Evolutionary conservation across 2,797 vertebrate species (phyloP).

Genomic region (Thalassophryne amazonica): DNA sequence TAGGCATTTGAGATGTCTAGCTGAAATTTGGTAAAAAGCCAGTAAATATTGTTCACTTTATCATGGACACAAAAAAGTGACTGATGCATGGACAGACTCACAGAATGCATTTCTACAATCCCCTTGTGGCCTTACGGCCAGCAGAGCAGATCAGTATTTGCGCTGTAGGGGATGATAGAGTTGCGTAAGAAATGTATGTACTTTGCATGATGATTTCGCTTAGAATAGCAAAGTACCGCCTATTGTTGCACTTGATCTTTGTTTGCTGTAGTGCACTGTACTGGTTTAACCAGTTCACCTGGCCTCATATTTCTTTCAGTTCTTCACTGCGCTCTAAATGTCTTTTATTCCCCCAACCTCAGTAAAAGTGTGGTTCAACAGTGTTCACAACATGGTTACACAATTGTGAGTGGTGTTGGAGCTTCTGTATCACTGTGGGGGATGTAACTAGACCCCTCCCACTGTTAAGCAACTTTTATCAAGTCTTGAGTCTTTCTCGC

Average conservation of each 20-base stretch:
- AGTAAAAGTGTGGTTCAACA: background rate
- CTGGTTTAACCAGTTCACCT: slow-evolving; percentile 60
- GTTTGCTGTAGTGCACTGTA: background rate
- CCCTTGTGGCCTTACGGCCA: no score
- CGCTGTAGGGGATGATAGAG: background rate
- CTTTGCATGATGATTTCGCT: background rate
- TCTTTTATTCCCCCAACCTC: background rate
- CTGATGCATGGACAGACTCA: no score
- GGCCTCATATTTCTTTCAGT: background rate
- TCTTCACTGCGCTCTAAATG: background rate
- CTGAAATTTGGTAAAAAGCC: no score
- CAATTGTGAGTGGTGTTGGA: slow-evolving; percentile 1
- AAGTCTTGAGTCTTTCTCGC: background rate
- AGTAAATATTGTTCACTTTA: no score
- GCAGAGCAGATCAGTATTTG: no score
- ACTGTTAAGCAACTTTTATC: slow-evolving; percentile 17
- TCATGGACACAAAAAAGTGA: no score
- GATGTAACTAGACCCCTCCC: slow-evolving; percentile 47
- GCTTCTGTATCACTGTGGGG: slow-evolving; percentile 11
- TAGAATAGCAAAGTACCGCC: slow-evolving; percentile 6
- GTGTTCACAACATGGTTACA: background rate
- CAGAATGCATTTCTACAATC: no score
- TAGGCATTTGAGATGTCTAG: no score
- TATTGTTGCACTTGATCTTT: slow-evolving; percentile 3
- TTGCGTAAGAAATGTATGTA: no score